Percentiles rank a stretch among this genome's conserved stretches.
Evolutionary conservation across 2,113 vertebrate genomes (phyloP).

Genomic region (Delphinus delphis): DNA sequence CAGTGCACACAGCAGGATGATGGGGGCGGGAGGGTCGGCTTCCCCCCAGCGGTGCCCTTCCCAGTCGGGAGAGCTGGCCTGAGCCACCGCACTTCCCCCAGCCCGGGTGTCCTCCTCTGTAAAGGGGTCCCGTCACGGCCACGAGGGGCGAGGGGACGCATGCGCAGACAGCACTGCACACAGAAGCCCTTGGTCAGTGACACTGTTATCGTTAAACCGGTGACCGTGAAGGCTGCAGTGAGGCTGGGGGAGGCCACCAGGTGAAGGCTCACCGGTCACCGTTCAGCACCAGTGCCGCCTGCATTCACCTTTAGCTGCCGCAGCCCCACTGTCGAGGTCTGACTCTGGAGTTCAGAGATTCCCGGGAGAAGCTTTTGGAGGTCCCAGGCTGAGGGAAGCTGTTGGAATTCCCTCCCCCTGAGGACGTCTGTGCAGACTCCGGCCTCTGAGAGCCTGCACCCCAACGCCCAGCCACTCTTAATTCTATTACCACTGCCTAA

Average conservation of each 20-base stretch:
- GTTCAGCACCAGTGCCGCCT: background rate
- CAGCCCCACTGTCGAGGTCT: background rate
- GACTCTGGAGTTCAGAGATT: background rate
- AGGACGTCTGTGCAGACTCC: background rate
- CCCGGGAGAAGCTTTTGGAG: background rate
- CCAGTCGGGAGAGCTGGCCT: background rate
- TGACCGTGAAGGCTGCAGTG: background rate
- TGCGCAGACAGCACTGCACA: fast-evolving
- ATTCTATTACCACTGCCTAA: background rate
- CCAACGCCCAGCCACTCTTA: background rate
- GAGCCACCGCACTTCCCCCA: fast-evolving
- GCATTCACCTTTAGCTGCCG: background rate
- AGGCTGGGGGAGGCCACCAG: background rate
- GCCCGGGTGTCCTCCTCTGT: background rate
- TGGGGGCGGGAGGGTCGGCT: background rate
- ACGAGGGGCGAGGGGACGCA: fast-evolving
- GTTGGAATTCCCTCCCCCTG: background rate
- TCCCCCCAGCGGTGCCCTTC: background rate
- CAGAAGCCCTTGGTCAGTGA: background rate
- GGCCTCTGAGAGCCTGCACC: background rate
- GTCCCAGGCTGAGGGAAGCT: background rate
- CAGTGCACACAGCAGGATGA: fast-evolving
- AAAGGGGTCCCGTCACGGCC: background rate
- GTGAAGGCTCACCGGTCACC: background rate
- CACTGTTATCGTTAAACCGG: fast-evolving